phyloP scores from a whole-genome alignment of 2,113 vertebrate species.

The Varanus komodoensis region DNA sequence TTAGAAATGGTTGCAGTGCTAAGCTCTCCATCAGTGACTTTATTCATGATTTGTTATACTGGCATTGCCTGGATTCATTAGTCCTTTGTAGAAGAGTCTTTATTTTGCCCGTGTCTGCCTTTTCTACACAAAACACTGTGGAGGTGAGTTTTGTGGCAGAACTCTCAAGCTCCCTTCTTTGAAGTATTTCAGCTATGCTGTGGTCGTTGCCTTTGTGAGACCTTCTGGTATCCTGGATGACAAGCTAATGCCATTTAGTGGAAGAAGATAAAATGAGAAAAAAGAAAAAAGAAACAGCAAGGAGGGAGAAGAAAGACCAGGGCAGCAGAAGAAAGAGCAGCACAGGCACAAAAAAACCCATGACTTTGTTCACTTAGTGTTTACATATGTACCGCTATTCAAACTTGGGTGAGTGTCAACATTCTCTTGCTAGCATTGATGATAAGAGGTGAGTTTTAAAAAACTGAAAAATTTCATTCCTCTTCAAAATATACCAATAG shows the following conservation, averaged over 20 bases:
- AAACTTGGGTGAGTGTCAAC: not conserved
- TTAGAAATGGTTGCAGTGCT: not conserved
- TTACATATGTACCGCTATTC: not conserved
- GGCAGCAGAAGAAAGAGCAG: no score
- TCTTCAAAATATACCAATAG: not conserved
- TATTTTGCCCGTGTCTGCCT: not conserved
- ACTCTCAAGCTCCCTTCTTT: constrained; percentile 6
- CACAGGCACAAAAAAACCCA: not conserved
- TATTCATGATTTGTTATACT: not conserved
- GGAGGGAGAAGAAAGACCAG: constrained; percentile 9
- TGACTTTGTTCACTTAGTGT: not conserved
- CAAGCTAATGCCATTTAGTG: constrained; percentile 50
- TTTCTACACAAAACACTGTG: not conserved
- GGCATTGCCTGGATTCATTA: not conserved
- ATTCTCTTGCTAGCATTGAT: not conserved
- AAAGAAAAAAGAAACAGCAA: constrained; percentile 26
- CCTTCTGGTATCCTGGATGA: constrained; percentile 37
- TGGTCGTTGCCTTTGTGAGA: constrained; percentile 23
- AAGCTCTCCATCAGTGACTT: not conserved
- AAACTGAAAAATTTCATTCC: not conserved
- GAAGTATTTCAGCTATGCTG: constrained; percentile 5
- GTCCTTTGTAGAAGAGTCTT: not conserved
- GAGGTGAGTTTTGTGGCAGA: constrained; percentile 9
- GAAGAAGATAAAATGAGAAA: constrained; percentile 22
- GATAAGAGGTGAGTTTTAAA: not conserved